Evolutionary conservation across 1,140 invertebrate genomes (phyloP), one percentile per base, ranked within the genome.

Genomic region (Magallana gigas): DNA sequence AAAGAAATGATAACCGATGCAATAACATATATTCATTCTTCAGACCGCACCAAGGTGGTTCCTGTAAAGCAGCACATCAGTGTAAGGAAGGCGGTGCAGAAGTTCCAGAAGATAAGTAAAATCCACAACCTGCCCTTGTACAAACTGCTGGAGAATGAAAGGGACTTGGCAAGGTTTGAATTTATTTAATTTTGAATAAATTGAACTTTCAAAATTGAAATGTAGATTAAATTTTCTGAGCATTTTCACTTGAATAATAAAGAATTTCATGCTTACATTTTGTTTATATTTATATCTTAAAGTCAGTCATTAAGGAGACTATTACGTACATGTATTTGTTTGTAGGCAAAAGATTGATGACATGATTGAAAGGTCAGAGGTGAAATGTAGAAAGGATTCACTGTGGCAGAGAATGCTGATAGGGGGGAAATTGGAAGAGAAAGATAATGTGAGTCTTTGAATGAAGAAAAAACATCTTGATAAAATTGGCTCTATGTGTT

Each of bases 61-160:
- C 90, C 93, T 5, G 91, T 93, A 1, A 93, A 91, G 84, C 93
- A 93, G 23, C 91, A 93, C 76, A 91, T 93, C 5, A 90, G 92
- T 68, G 90, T 93, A 6, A 76, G 92, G 16, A 90, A 90, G 85
- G 91, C 92, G 18, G 96, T 95, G 12, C 96, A 97, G 2, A 97
- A 97, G 94, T 97, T 97, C 93, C 94, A 97, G 12, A 97, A 97
- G 4, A 97, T 97, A 91, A 97, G 97, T 92, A 97, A 97, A 18
- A 96, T 96, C 0, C 97, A 97, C 91, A 85, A 81, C 36, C 96
- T 97, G 89, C 91, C 96, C 2, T 96, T 97, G 96, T 96, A 97
- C 88, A 95, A 96, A 86, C 94, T 97, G 18, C 96, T 97, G 23
- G 93, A 95, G 88, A 95, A 96, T 18, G 96, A 97, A 91, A 96